Conservation (phyloP, 2,113 vertebrate species). For the Verasper variegatus region DNA sequence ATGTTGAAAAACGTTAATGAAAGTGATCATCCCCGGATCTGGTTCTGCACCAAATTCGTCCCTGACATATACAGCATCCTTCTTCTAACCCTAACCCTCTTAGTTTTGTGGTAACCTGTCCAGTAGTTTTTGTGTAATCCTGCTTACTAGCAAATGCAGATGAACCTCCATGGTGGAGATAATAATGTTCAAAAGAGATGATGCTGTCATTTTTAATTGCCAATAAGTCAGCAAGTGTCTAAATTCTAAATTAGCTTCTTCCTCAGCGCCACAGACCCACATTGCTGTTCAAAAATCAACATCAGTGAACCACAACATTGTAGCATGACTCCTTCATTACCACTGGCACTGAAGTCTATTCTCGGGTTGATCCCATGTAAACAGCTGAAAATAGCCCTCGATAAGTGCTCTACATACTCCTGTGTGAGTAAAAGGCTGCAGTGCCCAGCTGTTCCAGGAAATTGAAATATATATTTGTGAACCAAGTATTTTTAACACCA, state of each 20-base stretch:
- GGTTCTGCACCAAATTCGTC: background rate
- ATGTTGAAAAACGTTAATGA: no score
- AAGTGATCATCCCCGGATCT: no score
- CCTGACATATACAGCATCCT: no score
- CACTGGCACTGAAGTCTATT: background rate
- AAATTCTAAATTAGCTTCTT: background rate
- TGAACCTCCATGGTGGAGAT: no score
- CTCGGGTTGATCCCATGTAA: background rate
- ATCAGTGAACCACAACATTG: background rate
- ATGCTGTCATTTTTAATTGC: background rate
- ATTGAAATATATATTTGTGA: background rate
- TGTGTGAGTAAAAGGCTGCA: background rate
- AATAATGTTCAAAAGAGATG: no score
- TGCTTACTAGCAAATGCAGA: no score
- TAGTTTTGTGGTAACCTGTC: no score
- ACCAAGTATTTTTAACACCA: no score
- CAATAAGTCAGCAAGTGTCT: background rate
- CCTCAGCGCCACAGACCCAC: background rate
- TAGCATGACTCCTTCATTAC: no score
- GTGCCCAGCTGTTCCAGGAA: background rate
- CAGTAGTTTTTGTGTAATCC: no score
- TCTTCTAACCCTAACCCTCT: no score
- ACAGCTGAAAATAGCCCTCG: background rate
- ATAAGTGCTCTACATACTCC: background rate
- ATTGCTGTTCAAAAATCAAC: background rate